Conservation (phyloP, 2,113 vertebrate genomes). For the Oreochromis niloticus region DNA sequence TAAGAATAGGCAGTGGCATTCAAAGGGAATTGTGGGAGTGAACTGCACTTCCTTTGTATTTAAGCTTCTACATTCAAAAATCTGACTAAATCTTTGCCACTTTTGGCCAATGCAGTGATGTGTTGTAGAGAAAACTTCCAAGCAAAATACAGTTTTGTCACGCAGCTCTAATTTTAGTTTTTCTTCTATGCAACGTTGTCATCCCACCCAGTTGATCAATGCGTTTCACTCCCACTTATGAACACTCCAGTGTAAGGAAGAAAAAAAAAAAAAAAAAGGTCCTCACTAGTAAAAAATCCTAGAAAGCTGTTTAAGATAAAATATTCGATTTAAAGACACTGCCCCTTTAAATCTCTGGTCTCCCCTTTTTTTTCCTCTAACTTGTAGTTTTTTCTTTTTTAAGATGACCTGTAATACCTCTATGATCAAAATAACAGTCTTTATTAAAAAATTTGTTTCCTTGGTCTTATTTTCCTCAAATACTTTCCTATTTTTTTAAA, state of each 20-base stretch:
- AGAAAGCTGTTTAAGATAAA: not conserved
- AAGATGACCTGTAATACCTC: conserved; percentile 28
- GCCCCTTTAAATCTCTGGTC: conserved; percentile 62
- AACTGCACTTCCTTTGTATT: conserved; percentile 7
- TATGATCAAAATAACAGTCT: conserved; percentile 68
- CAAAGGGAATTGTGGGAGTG: conserved; percentile 55
- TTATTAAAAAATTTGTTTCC: not conserved
- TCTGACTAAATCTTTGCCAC: not conserved
- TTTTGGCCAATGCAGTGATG: conserved; percentile 18
- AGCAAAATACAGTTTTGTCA: not conserved
- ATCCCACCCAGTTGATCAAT: not conserved
- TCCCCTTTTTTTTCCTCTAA: not conserved
- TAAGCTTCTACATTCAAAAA: conserved; percentile 7
- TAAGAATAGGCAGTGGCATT: conserved; percentile 30
- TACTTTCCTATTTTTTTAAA: not conserved
- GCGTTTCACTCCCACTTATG: conserved; percentile 58
- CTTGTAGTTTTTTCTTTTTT: conserved; percentile 14
- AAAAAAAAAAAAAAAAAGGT: not conserved
- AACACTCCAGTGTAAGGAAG: conserved; percentile 63
- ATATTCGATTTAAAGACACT: conserved; percentile 50
- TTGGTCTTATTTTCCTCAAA: not conserved
- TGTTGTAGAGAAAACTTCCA: not conserved
- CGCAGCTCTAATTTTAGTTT: not conserved
- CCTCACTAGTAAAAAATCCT: not conserved
- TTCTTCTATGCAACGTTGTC: conserved; percentile 34